Evolutionary conservation across 2,113 vertebrate genomes (phyloP).

Genomic region (Bos javanicus): DNA sequence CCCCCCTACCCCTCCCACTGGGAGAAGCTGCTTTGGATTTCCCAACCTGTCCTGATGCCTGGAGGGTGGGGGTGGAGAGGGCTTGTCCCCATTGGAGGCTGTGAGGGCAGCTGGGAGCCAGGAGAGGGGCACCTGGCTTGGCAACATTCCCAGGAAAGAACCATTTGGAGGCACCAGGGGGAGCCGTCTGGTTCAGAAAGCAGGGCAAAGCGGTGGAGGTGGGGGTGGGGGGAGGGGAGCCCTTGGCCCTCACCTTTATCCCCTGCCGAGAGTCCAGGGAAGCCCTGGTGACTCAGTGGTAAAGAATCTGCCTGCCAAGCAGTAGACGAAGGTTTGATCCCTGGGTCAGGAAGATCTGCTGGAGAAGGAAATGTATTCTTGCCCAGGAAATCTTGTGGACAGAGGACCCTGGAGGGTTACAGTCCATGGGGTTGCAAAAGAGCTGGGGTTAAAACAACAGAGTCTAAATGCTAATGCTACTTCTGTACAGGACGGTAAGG

Average conservation of each 20-base stretch:
- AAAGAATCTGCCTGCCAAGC: neutral
- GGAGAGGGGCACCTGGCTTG: slow-evolving; percentile 50
- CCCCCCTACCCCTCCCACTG: neutral
- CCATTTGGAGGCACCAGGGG: slow-evolving; percentile 49
- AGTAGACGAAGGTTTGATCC: neutral
- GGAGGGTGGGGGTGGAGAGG: neutral
- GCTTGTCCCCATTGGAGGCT: neutral
- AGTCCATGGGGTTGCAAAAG: neutral
- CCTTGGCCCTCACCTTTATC: neutral
- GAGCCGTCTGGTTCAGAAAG: slow-evolving; percentile 37
- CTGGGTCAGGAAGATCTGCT: neutral
- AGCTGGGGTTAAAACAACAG: neutral
- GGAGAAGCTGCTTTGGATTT: neutral
- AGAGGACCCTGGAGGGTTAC: neutral
- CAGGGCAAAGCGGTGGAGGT: neutral
- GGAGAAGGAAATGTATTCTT: neutral
- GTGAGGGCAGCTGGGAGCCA: neutral
- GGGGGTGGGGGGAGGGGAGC: neutral
- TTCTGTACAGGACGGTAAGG: neutral
- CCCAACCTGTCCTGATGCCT: neutral
- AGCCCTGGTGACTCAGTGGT: neutral
- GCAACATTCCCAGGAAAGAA: slow-evolving; percentile 44
- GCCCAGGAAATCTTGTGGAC: neutral
- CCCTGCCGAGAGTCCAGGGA: neutral
- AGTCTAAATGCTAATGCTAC: neutral